Evolutionary conservation across 1,140 invertebrate genomes (phyloP), one percentile per base, ranked within the genome.

Genomic region (Dendroctonus ponderosae): DNA sequence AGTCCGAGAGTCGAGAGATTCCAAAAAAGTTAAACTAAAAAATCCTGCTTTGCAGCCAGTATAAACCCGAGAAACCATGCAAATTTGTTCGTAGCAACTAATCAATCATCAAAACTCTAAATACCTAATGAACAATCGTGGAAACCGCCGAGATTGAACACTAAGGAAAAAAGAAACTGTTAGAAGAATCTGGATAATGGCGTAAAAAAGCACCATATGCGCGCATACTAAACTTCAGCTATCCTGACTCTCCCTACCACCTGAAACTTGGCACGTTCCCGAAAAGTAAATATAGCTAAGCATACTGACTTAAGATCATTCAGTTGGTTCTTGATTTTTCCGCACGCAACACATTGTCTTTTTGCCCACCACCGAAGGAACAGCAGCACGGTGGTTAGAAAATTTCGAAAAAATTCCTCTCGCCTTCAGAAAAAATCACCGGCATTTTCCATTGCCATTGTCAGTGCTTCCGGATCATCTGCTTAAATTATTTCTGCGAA

Each of bases 271-370:
- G 77, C 77, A 78, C 77, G 76, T 75, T 77, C 75, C 70, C 74
- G 56, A 74, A 71, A 66, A 68, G 76, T 76, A 77, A 78, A 78
- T 78, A 77, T 78, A 78, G 77, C 74, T 77, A 71, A 74, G 74
- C 75, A 56, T 57, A 51, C 66, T 26, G 66, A 67, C 66, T 67
- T 67, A 67, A 67, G 58, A 49, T 48, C 51, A 48, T 62, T 54
- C 65, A 67, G 65, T 67, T 41, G 50, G 41, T 50, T 48, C 12
- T 59, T 53, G 51, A 54, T 15, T 38, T 49, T 61, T 59, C 26
- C 63, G 44, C 46, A 44, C 12, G 44, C n/a, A 69, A 73, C 62
- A 70, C 69, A 70, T 69, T 70, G 72, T 75, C 70, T 71, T 68
- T 61, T 66, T 70, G 67, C 69, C 61, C 70, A 70, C 70, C 68